Conservation (phyloP, 2,888 invertebrate genomes). For the Escarpia spicata region DNA sequence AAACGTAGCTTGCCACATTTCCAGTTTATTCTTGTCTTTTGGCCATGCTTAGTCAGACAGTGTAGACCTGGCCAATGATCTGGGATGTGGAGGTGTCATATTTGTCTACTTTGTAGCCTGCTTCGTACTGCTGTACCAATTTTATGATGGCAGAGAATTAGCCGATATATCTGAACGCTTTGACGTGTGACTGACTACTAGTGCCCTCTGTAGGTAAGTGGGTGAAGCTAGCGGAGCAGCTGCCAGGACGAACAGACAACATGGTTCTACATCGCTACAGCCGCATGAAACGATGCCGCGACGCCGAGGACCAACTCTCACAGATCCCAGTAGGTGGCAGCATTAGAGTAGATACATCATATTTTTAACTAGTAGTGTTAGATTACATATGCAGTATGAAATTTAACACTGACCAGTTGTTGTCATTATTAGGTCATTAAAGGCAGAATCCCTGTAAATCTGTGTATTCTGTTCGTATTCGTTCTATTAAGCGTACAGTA, state of each 20-base stretch:
- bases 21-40: too few species aligned
- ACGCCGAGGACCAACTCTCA: conserved; percentile 30
- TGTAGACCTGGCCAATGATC: background rate
- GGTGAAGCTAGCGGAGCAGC: conserved; percentile 49
- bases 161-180: background rate
- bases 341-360: background rate
- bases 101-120: background rate
- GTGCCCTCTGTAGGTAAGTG: conserved; percentile 39
- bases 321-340: conserved; percentile 23
- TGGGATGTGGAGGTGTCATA: background rate
- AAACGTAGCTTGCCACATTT: too few species aligned
- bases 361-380: background rate
- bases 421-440: background rate
- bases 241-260: conserved; percentile 59
- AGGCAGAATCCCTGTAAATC: background rate
- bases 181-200: background rate
- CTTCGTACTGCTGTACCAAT: background rate
- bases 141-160: too few species aligned
- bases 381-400: background rate
- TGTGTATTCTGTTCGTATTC: too few species aligned
- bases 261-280: conserved; percentile 48
- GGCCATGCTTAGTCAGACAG: too few species aligned
- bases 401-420: background rate
- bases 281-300: conserved; percentile 49
- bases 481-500: too few species aligned